phyloP scores from a whole-genome alignment of 1,140 invertebrate species.

The Colletes gigas region DNA sequence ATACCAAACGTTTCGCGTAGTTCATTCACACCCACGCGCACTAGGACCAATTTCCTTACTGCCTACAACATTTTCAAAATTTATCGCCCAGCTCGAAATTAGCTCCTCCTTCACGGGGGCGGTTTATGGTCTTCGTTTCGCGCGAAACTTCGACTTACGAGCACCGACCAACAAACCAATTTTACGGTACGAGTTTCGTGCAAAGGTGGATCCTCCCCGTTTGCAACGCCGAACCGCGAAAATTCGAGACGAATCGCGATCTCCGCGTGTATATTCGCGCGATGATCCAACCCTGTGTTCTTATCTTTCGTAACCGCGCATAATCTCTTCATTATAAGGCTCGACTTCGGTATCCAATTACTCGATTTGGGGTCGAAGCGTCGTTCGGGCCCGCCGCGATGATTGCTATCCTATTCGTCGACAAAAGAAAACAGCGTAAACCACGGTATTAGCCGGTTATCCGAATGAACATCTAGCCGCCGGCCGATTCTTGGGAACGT shows the following conservation, averaged over 20 bases:
- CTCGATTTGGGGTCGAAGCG: conserved; percentile 9
- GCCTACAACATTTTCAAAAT: too few species aligned
- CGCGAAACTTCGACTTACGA: background rate
- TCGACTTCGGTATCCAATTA: conserved; percentile 52
- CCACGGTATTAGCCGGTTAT: conserved; percentile 61
- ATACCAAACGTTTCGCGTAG: too few species aligned
- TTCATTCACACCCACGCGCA: too few species aligned
- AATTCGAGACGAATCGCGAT: conserved; percentile 10
- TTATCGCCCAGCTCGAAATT: background rate
- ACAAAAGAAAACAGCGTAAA: conserved; percentile 61
- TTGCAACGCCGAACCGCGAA: background rate
- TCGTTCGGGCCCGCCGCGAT: conserved; percentile 8
- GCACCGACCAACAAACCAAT: background rate
- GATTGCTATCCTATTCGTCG: conserved; percentile 53
- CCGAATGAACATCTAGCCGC: conserved; percentile 54
- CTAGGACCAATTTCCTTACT: too few species aligned
- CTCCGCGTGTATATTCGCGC: background rate
- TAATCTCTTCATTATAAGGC: conserved; percentile 56
- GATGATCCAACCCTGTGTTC: background rate
- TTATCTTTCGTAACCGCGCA: conserved; percentile 8
- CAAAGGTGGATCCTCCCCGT: background rate
- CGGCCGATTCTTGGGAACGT: conserved; percentile 57
- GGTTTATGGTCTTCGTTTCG: background rate
- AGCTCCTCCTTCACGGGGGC: background rate
- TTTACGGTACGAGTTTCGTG: conserved; percentile 13